Evolutionary conservation across 2,888 invertebrate species (phyloP).

Genomic region (Phyto melanocephala): DNA sequence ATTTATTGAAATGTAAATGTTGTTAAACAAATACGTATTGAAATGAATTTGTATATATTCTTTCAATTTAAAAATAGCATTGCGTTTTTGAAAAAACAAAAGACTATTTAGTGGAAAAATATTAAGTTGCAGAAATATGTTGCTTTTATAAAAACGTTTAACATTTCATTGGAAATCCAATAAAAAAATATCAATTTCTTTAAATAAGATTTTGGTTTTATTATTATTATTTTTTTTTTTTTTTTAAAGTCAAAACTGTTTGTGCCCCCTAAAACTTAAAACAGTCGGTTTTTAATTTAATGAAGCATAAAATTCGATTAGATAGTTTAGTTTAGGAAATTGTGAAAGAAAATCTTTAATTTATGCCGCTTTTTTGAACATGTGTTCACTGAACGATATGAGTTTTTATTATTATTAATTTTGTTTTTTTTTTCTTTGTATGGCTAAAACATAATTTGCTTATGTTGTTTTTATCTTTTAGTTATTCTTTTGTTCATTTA

Average conservation of each 20-base stretch:
- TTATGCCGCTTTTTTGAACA: slow-evolving; percentile 47
- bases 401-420: too few species aligned
- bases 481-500: slow-evolving; percentile 1
- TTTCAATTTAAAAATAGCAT: background rate
- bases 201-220: background rate
- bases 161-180: slow-evolving; percentile 44
- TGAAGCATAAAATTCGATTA: slow-evolving; percentile 57
- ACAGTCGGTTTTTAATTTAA: slow-evolving; percentile 45
- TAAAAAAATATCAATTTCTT: slow-evolving; percentile 49
- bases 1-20: slow-evolving; percentile 5
- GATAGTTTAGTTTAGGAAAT: slow-evolving; percentile 44
- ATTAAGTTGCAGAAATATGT: background rate
- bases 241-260: background rate
- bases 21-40: background rate
- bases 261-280: background rate
- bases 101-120: background rate
- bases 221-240: background rate
- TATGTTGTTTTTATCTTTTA: slow-evolving; percentile 15
- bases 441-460: slow-evolving; percentile 44
- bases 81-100: background rate
- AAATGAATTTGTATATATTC: background rate
- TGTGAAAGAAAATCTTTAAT: slow-evolving; percentile 36
- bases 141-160: background rate
- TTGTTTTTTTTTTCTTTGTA: background rate
- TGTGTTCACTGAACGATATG: slow-evolving; percentile 43